Conservation (phyloP, 1,140 invertebrate species). For the Rhyzopertha dominica region DNA sequence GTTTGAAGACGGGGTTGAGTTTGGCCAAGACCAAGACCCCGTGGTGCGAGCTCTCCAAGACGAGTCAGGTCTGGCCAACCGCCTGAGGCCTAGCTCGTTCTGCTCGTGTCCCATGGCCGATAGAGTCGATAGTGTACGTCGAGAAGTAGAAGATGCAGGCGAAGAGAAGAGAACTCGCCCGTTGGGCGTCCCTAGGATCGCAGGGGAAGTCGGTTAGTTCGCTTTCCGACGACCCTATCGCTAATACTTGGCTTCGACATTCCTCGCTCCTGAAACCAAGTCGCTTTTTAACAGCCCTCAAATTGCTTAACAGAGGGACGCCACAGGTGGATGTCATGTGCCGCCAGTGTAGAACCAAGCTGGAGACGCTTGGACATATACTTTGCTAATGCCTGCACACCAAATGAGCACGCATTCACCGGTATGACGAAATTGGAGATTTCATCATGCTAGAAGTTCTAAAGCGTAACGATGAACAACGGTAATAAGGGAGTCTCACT, state of each 20-base stretch:
- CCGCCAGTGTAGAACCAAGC: constrained; percentile 18
- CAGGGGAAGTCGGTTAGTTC: constrained; percentile 24
- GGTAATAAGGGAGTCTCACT: constrained; percentile 16
- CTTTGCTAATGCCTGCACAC: constrained; percentile 28
- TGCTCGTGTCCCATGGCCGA: constrained; percentile 14
- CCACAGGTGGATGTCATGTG: constrained; percentile 16
- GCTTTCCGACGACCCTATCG: constrained; percentile 16
- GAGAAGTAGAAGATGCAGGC: not conserved
- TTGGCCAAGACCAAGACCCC: constrained; percentile 17
- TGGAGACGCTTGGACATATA: too few relatives aligned
- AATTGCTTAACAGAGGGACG: constrained; percentile 23
- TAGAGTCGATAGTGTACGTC: constrained; percentile 1
- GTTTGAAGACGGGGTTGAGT: constrained; percentile 11
- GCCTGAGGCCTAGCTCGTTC: constrained; percentile 14
- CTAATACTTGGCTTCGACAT: constrained; percentile 19
- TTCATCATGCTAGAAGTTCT: constrained; percentile 18
- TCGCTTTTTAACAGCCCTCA: constrained; percentile 24
- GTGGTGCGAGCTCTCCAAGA: constrained; percentile 20
- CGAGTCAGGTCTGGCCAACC: constrained; percentile 12
- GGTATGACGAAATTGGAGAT: constrained; percentile 31
- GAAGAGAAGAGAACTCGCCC: constrained; percentile 13
- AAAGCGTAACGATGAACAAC: constrained; percentile 12
- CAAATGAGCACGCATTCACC: constrained; percentile 23
- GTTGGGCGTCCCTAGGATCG: constrained; percentile 14
- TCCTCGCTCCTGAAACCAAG: constrained; percentile 20